Evolutionary conservation across 1,140 invertebrate species (phyloP).

Genomic region (Helicoverpa armigera): DNA sequence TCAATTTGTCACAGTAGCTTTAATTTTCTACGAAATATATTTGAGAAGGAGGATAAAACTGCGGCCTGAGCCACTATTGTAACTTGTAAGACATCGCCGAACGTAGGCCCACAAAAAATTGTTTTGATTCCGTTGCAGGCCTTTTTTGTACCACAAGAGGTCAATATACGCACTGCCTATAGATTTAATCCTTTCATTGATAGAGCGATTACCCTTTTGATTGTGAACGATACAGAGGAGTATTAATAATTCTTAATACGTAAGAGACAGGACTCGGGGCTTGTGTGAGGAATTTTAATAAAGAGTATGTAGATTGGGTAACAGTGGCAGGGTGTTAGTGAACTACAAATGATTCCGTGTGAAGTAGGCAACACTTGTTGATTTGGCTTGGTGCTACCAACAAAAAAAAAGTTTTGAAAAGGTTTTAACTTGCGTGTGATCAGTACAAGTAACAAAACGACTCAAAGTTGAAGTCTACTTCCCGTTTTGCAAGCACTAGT

Average conservation of each 20-base stretch:
- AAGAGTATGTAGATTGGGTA: conserved; percentile 36
- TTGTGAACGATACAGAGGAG: conserved; percentile 8
- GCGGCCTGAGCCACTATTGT: background rate
- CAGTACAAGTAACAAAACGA: background rate
- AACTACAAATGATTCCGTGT: conserved; percentile 23
- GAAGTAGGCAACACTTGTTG: conserved; percentile 14
- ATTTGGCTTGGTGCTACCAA: background rate
- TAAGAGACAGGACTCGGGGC: conserved; percentile 29
- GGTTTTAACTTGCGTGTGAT: background rate
- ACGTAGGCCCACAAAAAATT: conserved; percentile 37
- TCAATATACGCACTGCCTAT: conserved; percentile 18
- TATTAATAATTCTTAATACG: conserved; percentile 38
- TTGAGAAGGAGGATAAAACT: background rate
- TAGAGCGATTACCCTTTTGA: conserved; percentile 35
- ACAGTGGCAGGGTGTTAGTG: conserved; percentile 35
- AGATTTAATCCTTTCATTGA: conserved; percentile 37
- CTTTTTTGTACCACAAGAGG: conserved; percentile 31
- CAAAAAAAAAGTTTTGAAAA: background rate
- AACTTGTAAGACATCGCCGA: background rate
- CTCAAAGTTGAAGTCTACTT: background rate
- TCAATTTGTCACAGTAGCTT: background rate
- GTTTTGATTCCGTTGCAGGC: conserved; percentile 40
- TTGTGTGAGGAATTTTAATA: conserved; percentile 14
- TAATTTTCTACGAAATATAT: background rate
- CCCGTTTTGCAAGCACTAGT: background rate